Base-by-base conservation (phyloP, 2,888 invertebrate species). In the Atrina japonica region DNA sequence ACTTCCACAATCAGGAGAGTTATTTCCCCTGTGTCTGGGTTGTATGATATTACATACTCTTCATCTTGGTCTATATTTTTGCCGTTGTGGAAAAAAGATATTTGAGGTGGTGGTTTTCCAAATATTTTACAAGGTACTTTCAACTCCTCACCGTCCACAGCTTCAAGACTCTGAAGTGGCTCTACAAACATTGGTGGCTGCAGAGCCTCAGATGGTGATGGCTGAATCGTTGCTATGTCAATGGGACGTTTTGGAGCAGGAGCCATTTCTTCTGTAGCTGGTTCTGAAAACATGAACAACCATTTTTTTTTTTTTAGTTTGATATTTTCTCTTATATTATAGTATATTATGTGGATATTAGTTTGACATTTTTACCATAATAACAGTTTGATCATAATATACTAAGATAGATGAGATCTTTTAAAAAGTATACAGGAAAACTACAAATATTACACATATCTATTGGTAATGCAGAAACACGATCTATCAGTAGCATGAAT, bases 41-140 rank as follows among this genome's bases (percentile, higher is more conserved):
- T 86, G 77, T 88, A 90, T 29, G 83, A 86, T 65, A 90, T 87
- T 65, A 89, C 88, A 81, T 88, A 90, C 66, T 90, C 90, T 60
- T 90, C 90, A 75, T 86, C 85, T 23, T 88, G 85, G 74, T 89
- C 89, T 61, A 90, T 90, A 70, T 88, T 88, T 71, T 86, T 85
- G 65, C 88, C 87, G 79, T 90, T 89, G 72, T 90, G 90, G 81
- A 88, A 90, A 88, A 90, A 90, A 30, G 88, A 86, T 45, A 90
- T 77, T 52, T 86, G 83, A 25, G 90, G 89, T 77, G 82, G 78
- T 6, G 90, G 90, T 27, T 81, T 78, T 18, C 90, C 90, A 45
- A 80, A 82, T 40, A 90, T 87, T 59, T 82, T 82, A 73, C 90
- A 89, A 29, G 80, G 81, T 63, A 90, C 61, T 30, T 76, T 82